Base-by-base conservation (phyloP, 2,888 invertebrate species). In the Acleris cristana region DNA sequence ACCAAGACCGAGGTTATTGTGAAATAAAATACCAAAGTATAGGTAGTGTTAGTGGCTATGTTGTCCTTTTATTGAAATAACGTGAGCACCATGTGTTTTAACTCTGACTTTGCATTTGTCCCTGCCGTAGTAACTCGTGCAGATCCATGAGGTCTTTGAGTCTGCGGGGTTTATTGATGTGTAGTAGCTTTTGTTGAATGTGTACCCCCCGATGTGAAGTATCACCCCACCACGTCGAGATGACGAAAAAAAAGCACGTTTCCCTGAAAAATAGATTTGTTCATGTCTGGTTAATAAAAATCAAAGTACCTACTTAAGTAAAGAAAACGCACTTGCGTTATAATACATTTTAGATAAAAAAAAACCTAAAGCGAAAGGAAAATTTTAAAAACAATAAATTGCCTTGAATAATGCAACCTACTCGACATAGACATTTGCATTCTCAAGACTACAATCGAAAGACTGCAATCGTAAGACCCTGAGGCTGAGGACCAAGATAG, bases 181-280 rank as follows among this genome's bases (percentile, higher is more conserved):
- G 34, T 69, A 56, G 57, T 67, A 67, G 21, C 77, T 76, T 69
- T 74, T 77, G 71, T 84, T 77, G 63, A 73, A 85, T 26, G 74
- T 79, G 65, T 80, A 79, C 3, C 73, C 70, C 1, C 77, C 76
- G 52, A 79, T 60, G 67, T 83, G 78, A 45, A 85, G 72, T 18
- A 82, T 71, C 1, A 71, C 62, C 0, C 83, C 83, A 5, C 85
- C 85, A 16, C 85, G 78, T 59, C 79, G 79, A 3, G 85, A 84
- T 48, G 74, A 64, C 1, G 80, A 64, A 57, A 70, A 74, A 69
- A 65, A 77, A 52, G 74, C 54, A 12, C 66, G 66, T 52, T 49
- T 64, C 45, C 49, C 69, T 71, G 68, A 21, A 68, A 71, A 16
- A 62, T 16, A 52, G 14, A 12, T 14, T 45, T 18, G 21, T 34